A percentile compares a stretch with the other conserved stretches of the same genome.
phyloP scores from a whole-genome alignment of 2,888 invertebrate species.

The Strigamia transsilvanica region DNA sequence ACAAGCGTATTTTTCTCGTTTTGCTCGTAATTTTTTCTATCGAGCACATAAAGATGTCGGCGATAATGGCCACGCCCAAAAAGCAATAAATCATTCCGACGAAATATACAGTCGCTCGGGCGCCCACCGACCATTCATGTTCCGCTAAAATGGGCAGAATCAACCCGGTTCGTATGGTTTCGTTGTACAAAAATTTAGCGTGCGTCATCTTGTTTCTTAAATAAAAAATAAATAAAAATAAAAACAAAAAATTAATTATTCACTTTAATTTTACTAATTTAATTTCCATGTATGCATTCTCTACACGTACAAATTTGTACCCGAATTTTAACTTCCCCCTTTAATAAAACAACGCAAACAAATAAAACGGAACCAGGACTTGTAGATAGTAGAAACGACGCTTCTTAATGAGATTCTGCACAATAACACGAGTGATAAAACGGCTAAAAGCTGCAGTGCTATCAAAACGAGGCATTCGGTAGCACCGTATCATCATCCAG shows the following conservation, averaged over 20 bases:
- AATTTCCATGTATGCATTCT: no score
- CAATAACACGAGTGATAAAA: not conserved
- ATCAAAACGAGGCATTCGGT: not conserved
- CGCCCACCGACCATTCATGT: constrained; percentile 62
- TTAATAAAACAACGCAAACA: not conserved
- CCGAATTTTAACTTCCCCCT: no score
- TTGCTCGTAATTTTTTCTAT: constrained; percentile 70
- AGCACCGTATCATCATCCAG: not conserved
- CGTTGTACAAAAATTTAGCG: not conserved
- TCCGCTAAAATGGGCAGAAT: not conserved
- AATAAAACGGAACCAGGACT: no score
- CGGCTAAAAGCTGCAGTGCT: not conserved
- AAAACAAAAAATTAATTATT: no score
- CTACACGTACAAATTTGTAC: no score
- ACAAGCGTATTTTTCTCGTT: constrained; percentile 64
- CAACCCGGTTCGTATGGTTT: not conserved
- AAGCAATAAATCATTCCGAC: constrained; percentile 69
- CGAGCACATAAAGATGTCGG: constrained; percentile 70
- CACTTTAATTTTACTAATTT: no score
- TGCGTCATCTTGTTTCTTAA: not conserved
- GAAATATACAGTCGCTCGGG: constrained; percentile 66
- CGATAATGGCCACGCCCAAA: constrained; percentile 69
- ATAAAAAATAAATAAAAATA: no score
- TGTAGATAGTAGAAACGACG: no score
- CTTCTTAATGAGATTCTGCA: not conserved